Evolutionary conservation across 2,888 invertebrate species (phyloP).

Genomic region (Zonitis immaculata): DNA sequence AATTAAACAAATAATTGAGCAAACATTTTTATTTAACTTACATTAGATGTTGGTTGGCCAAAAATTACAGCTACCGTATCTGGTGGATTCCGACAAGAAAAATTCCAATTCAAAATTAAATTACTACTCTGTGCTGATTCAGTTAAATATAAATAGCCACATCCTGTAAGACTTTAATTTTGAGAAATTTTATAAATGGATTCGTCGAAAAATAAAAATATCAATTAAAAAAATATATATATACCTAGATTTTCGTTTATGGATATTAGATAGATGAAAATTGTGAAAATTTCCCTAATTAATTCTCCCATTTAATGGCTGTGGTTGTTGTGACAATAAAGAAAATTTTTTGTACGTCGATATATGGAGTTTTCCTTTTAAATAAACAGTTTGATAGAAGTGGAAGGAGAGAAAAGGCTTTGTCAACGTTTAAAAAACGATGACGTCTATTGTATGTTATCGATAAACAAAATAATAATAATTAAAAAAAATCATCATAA

Average conservation of each 20-base stretch:
- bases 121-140: conserved; percentile 32
- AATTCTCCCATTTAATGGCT: too few relatives aligned
- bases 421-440: background rate
- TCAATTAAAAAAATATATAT: too few relatives aligned
- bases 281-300: too few relatives aligned
- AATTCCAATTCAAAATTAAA: conserved; percentile 47
- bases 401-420: background rate
- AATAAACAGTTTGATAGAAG: background rate
- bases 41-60: conserved; percentile 32
- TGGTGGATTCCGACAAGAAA: conserved; percentile 34
- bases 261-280: too few relatives aligned
- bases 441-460: background rate
- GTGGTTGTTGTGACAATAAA: too few relatives aligned
- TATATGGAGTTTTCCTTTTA: too few relatives aligned
- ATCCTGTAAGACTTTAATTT: background rate
- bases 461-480: background rate
- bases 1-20: too few relatives aligned
- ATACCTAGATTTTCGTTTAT: background rate
- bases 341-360: too few relatives aligned
- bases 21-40: too few relatives aligned
- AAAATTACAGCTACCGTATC: conserved; percentile 37
- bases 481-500: too few relatives aligned
- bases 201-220: background rate
- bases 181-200: background rate
- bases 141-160: conserved; percentile 42